Percentiles rank a stretch among this genome's conserved stretches.
phyloP scores from a whole-genome alignment of 2,888 invertebrate species.

The Myopa testacea region DNA sequence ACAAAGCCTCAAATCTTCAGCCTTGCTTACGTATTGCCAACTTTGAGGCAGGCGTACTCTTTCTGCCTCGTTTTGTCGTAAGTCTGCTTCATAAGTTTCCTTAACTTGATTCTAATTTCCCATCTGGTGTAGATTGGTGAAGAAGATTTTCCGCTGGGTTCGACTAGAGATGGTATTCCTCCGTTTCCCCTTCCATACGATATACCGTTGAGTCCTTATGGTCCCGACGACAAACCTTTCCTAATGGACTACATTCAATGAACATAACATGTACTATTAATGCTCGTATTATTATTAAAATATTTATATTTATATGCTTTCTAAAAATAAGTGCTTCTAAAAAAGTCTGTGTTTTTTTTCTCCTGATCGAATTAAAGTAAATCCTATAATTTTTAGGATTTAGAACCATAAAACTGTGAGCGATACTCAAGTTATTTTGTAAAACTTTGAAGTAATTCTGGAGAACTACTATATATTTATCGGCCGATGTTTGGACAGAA shows the following conservation, averaged over 20 bases:
- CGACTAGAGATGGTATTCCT: conserved; percentile 62
- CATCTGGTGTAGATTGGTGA: conserved; percentile 71
- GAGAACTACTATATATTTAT: too few relatives aligned
- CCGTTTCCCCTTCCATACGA: conserved; percentile 83
- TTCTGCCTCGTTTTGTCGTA: conserved; percentile 86
- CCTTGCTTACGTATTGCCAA: conserved; percentile 78
- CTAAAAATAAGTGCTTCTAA: too few relatives aligned
- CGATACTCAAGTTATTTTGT: too few relatives aligned
- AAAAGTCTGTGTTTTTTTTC: too few relatives aligned
- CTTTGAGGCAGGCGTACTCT: conserved; percentile 91
- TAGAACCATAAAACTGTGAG: too few relatives aligned
- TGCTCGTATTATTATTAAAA: background rate
- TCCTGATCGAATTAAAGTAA: too few relatives aligned
- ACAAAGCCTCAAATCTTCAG: conserved; percentile 72
- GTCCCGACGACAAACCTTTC: conserved; percentile 77
- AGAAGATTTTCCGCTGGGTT: conserved; percentile 72
- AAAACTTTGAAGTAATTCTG: too few relatives aligned
- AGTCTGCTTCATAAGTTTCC: conserved; percentile 61
- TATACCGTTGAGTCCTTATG: conserved; percentile 81
- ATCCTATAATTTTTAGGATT: too few relatives aligned
- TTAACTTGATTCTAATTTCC: conserved; percentile 48
- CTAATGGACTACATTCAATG: conserved; percentile 72
- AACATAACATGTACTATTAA: background rate
- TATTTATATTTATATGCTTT: conserved; percentile 3
- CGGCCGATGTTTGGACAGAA: too few relatives aligned